Conservation (phyloP, 2,888 invertebrate genomes). For the Anthrax anthrax region DNA sequence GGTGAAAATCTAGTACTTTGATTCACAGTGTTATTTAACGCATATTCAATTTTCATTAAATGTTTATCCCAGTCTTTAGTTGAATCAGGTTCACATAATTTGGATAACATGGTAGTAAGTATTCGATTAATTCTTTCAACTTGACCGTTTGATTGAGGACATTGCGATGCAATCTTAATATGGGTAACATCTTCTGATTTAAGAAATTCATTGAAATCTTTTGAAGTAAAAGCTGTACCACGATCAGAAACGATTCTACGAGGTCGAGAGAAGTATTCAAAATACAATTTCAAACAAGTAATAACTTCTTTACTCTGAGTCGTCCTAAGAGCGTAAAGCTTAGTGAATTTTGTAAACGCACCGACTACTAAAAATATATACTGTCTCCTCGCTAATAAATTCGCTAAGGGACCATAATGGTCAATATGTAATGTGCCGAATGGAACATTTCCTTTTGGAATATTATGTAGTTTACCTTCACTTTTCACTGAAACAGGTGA, state of each 20-base stretch:
- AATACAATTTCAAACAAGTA: neutral
- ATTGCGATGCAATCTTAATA: neutral
- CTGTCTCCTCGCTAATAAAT: neutral
- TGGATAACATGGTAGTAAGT: constrained; percentile 9
- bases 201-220: constrained; percentile 20
- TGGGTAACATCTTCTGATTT: constrained; percentile 12
- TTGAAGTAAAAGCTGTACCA: constrained; percentile 26
- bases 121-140: no score
- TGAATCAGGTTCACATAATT: constrained; percentile 1
- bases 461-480: no score
- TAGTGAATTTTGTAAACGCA: no score
- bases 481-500: no score
- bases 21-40: constrained; percentile 17
- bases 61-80: constrained; percentile 7
- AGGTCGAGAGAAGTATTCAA: neutral
- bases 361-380: neutral
- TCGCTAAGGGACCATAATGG: no score
- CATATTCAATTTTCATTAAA: constrained; percentile 18
- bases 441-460: no score
- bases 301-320: no score
- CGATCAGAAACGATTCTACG: constrained; percentile 7
- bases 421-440: no score
- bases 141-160: constrained; percentile 5
- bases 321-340: no score
- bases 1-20: constrained; percentile 18